phyloP scores from a whole-genome alignment of 2,888 invertebrate genomes.

The Dendrolimus pini region DNA sequence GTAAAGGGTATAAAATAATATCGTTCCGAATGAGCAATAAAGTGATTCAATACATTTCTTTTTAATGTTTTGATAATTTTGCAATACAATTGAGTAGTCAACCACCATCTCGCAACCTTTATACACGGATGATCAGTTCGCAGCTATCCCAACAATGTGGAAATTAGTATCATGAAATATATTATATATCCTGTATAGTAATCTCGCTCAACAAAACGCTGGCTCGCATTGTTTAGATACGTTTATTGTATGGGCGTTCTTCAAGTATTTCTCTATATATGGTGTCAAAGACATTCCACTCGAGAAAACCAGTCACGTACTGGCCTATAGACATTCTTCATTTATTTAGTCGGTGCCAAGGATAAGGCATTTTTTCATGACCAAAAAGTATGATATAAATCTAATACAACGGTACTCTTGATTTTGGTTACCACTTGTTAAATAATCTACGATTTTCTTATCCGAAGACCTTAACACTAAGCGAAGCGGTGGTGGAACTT shows the following conservation, averaged over 20 bases:
- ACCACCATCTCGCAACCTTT: background rate
- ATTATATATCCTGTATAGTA: constrained; percentile 14
- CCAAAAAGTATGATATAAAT: too few relatives aligned
- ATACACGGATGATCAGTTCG: background rate
- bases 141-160: background rate
- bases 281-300: constrained; percentile 41
- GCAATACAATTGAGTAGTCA: background rate
- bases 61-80: background rate
- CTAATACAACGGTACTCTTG: constrained; percentile 2
- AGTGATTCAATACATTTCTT: background rate
- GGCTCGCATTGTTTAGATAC: constrained; percentile 24
- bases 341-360: constrained; percentile 32
- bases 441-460: constrained; percentile 9
- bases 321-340: constrained; percentile 32
- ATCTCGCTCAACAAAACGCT: constrained; percentile 16
- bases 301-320: constrained; percentile 36
- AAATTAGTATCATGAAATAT: background rate
- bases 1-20: too few relatives aligned
- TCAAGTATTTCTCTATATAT: constrained; percentile 25
- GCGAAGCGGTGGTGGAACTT: constrained; percentile 69
- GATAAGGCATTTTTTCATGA: constrained; percentile 13
- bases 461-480: constrained; percentile 31
- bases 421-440: too few relatives aligned
- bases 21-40: too few relatives aligned
- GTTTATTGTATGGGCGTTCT: constrained; percentile 4